These are phyloP conservation scores for Pterostichus madidus DNA, from an alignment of 2,888 invertebrate genomes.

Conservation along the genomic window DNA sequence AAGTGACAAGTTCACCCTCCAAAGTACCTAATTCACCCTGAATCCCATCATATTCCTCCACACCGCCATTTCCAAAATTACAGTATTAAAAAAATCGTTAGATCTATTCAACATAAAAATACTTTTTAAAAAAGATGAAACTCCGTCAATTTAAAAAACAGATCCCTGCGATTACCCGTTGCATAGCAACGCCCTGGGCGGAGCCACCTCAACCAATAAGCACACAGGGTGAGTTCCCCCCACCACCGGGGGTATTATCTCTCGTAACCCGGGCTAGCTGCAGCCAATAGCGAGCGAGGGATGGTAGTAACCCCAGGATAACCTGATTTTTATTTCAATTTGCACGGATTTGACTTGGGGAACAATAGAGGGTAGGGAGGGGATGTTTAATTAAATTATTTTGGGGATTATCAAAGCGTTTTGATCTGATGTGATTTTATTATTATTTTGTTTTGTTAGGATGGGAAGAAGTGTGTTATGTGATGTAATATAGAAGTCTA, in stretches of 20 bases:
- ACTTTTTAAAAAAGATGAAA: neutral
- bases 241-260: neutral
- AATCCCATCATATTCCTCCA: no score
- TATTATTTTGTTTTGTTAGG: no score
- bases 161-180: neutral
- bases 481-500: no score
- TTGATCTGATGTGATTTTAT: no score
- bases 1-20: no score
- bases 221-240: neutral
- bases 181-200: neutral
- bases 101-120: no score
- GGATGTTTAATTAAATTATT: neutral
- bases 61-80: no score
- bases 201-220: neutral
- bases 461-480: no score
- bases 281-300: neutral
- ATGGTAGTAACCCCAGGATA: conserved; percentile 1
- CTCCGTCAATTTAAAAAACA: neutral
- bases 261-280: neutral
- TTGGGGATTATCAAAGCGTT: neutral
- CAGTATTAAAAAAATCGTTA: no score
- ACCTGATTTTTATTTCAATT: conserved; percentile 11
- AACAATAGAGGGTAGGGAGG: neutral
- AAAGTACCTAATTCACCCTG: no score
- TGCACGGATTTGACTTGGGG: neutral